Evolutionary conservation across 1,140 invertebrate species (phyloP).

Genomic region (Aphis craccivora): DNA sequence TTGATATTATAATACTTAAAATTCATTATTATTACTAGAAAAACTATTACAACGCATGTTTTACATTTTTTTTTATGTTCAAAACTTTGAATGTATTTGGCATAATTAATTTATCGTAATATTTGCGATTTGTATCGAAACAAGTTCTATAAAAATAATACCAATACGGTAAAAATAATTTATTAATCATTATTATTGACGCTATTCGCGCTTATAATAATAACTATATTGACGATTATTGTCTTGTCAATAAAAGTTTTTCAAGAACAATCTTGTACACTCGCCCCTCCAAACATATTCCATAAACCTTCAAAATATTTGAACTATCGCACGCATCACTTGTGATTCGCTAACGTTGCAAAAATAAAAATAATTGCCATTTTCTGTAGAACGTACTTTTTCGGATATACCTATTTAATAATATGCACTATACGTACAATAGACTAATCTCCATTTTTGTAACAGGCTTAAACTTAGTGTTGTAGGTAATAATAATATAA

Average conservation of each 20-base stretch:
- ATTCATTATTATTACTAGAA: not conserved
- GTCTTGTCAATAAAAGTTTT: not conserved
- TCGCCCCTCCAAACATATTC: not conserved
- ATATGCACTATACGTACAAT: not conserved
- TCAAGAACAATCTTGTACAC: not conserved
- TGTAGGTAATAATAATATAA: not conserved
- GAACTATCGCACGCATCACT: not conserved
- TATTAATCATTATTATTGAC: not conserved
- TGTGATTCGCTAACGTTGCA: not conserved
- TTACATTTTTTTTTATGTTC: not conserved
- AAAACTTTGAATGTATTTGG: not conserved
- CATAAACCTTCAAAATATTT: not conserved
- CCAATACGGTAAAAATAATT: not conserved
- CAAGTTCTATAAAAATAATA: not conserved
- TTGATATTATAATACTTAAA: not conserved
- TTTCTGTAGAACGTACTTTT: not conserved
- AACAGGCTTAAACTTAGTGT: not conserved
- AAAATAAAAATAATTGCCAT: not conserved
- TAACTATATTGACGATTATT: not conserved
- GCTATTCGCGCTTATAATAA: not conserved
- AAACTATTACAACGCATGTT: not conserved
- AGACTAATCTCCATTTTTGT: not conserved
- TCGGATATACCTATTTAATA: not conserved
- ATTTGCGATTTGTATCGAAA: not conserved
- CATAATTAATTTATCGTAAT: not conserved